phyloP scores from a whole-genome alignment of 2,113 vertebrate species.

The Syngnathus scovelli region DNA sequence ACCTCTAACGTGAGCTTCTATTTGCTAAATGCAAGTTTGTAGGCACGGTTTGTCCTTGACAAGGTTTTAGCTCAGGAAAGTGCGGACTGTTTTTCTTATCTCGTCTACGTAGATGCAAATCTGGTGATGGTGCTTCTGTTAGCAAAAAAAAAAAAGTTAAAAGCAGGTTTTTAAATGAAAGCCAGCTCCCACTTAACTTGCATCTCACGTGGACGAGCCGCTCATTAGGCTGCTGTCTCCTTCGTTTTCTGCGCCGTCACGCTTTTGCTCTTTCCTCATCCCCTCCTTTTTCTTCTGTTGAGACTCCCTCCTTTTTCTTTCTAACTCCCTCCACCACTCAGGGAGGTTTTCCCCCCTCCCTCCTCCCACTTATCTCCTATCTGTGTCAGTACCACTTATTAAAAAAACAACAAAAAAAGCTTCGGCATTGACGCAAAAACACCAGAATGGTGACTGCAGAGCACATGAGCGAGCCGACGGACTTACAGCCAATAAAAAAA shows the following conservation, averaged over 20 bases:
- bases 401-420: constrained; percentile 41
- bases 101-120: constrained; percentile 3
- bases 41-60: neutral
- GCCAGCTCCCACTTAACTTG: constrained; percentile 28
- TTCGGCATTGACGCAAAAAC: constrained; percentile 42
- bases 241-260: constrained; percentile 37
- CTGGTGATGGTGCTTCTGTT: constrained; percentile 21
- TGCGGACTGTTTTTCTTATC: neutral
- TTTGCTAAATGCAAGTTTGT: constrained; percentile 5
- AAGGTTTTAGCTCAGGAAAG: neutral
- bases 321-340: constrained; percentile 10
- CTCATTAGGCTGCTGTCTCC: constrained; percentile 70
- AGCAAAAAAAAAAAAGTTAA: constrained; percentile 17
- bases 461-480: constrained; percentile 16
- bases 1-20: constrained; percentile 35
- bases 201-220: constrained; percentile 46
- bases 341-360: constrained; percentile 8
- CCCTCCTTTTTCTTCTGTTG: constrained; percentile 17
- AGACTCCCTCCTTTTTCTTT: constrained; percentile 17
- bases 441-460: constrained; percentile 50
- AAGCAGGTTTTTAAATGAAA: constrained; percentile 43
- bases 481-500: constrained; percentile 16
- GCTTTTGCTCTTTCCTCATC: constrained; percentile 11
- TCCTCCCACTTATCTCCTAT: constrained; percentile 12
- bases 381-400: constrained; percentile 20